Percentiles rank a stretch among this genome's conserved stretches.
phyloP scores from a whole-genome alignment of 2,113 vertebrate genomes.

The Gymnocephalus cernua region DNA sequence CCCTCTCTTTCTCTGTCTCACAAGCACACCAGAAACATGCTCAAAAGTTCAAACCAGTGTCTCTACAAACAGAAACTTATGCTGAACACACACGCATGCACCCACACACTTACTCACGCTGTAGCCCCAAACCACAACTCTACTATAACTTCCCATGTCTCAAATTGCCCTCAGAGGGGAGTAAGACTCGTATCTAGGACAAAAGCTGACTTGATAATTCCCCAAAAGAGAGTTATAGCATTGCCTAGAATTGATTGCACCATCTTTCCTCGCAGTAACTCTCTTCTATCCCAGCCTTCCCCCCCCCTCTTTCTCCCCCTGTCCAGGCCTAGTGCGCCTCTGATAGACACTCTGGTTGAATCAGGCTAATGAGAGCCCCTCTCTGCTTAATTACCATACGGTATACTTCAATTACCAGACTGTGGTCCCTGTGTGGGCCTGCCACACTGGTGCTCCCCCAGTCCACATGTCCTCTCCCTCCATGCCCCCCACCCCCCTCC shows the following conservation, averaged over 20 bases:
- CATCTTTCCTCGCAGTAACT: slow-evolving; percentile 36
- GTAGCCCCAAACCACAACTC: slow-evolving; percentile 74
- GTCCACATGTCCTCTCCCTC: slow-evolving; percentile 47
- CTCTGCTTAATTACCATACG: slow-evolving; percentile 79
- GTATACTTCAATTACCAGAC: slow-evolving; percentile 81
- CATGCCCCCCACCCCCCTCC: slow-evolving; percentile 36
- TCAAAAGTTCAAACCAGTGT: slow-evolving; percentile 32
- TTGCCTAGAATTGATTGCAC: slow-evolving; percentile 59
- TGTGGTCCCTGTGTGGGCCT: slow-evolving; percentile 74
- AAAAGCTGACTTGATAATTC: slow-evolving; percentile 79
- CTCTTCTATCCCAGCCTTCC: not conserved
- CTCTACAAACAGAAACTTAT: slow-evolving; percentile 39
- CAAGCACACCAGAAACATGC: slow-evolving; percentile 27
- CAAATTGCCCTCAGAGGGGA: slow-evolving; percentile 77
- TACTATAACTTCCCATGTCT: slow-evolving; percentile 70
- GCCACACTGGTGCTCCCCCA: slow-evolving; percentile 68
- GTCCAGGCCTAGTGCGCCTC: slow-evolving; percentile 46
- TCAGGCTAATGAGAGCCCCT: slow-evolving; percentile 75
- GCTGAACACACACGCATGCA: slow-evolving; percentile 2
- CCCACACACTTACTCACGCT: slow-evolving; percentile 26
- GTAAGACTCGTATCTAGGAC: slow-evolving; percentile 77
- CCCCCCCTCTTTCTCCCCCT: not conserved
- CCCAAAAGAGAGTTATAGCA: slow-evolving; percentile 68
- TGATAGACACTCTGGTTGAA: slow-evolving; percentile 69
- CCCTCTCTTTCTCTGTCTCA: not conserved